phyloP scores from a whole-genome alignment of 2,113 vertebrate genomes.

The Pteronura brasiliensis region DNA sequence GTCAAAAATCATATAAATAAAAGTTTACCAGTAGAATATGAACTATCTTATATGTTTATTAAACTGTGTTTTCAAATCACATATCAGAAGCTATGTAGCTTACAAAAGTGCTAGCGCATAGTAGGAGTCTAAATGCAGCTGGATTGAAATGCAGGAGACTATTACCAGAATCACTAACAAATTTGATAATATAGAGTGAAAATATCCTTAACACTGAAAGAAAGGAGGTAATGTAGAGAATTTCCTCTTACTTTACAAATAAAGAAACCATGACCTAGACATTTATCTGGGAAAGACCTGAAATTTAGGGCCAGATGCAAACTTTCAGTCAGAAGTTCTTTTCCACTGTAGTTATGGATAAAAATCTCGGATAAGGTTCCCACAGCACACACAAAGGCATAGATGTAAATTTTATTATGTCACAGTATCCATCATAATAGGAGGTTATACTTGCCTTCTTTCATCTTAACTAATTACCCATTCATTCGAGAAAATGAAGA shows the following conservation, averaged over 20 bases:
- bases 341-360: not conserved
- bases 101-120: not conserved
- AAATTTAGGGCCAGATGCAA: not conserved
- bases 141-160: not conserved
- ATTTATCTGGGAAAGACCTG: not conserved
- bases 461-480: not conserved
- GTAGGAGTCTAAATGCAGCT: not conserved
- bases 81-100: not conserved
- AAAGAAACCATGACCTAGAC: not conserved
- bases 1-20: not conserved
- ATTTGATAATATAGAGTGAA: not conserved
- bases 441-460: not conserved
- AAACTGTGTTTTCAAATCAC: not conserved
- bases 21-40: not conserved
- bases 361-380: not conserved
- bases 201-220: not conserved
- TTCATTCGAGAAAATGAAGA: not conserved
- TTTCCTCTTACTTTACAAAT: not conserved
- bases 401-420: not conserved
- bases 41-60: not conserved
- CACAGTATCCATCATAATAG: not conserved
- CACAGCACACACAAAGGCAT: not conserved
- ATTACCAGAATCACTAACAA: not conserved
- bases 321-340: not conserved
- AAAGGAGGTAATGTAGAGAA: not conserved